A percentile compares a stretch with the other conserved stretches of the same genome.
Evolutionary conservation across 1,140 invertebrate genomes (phyloP).

Genomic region (Elymnias hypermnestra): DNA sequence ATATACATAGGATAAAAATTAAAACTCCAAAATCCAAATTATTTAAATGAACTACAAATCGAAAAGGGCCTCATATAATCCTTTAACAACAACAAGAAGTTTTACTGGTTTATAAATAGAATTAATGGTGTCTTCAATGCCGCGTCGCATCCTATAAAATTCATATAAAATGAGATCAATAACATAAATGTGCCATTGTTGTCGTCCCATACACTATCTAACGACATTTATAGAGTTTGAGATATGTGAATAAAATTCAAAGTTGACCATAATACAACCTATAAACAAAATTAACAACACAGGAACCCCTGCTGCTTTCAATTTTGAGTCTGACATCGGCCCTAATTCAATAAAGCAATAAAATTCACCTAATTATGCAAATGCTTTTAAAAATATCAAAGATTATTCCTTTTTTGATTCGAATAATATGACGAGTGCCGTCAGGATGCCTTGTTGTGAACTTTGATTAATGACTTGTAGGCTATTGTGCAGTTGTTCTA

Average conservation of each 20-base stretch:
- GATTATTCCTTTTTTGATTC: constrained; percentile 58
- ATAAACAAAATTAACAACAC: constrained; percentile 76
- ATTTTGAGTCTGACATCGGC: constrained; percentile 72
- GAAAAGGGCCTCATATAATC: constrained; percentile 7
- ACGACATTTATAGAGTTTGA: constrained; percentile 63
- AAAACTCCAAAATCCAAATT: constrained; percentile 20
- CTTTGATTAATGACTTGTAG: constrained; percentile 49
- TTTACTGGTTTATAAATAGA: constrained; percentile 32
- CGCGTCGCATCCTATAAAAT: constrained; percentile 33
- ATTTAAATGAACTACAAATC: constrained; percentile 10
- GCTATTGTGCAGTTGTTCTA: constrained; percentile 2
- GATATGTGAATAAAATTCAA: constrained; percentile 67
- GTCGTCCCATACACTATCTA: constrained; percentile 45
- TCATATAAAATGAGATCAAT: constrained; percentile 62
- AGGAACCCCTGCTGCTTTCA: constrained; percentile 66
- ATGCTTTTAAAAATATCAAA: constrained; percentile 66
- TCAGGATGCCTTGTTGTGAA: constrained; percentile 43
- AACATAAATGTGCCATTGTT: constrained; percentile 64
- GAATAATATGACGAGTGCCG: constrained; percentile 60
- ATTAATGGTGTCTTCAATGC: constrained; percentile 32
- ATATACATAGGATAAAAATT: too few relatives aligned
- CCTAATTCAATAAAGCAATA: constrained; percentile 76
- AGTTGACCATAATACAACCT: constrained; percentile 67
- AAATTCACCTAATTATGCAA: constrained; percentile 76
- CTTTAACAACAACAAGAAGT: constrained; percentile 12